Conservation (phyloP, 2,113 vertebrate genomes). For the Eretmochelys imbricata region DNA sequence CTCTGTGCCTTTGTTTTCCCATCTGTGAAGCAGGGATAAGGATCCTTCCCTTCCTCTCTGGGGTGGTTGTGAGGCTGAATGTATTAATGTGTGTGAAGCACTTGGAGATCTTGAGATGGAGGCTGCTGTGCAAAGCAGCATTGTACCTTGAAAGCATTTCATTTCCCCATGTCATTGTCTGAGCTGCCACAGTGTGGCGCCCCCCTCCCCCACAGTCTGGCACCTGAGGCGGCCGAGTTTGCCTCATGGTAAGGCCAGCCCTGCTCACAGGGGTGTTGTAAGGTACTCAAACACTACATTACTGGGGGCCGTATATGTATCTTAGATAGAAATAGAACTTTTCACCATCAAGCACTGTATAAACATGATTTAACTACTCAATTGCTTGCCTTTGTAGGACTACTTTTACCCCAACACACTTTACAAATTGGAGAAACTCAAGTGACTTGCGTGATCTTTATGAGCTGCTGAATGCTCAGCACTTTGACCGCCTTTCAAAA, state of each 20-base stretch:
- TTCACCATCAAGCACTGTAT: not conserved
- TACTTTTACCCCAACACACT: conserved; percentile 15
- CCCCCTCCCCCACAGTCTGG: no score
- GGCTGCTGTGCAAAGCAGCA: no score
- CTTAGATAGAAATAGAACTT: not conserved
- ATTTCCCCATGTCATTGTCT: not conserved
- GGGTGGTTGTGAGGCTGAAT: not conserved
- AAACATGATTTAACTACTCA: not conserved
- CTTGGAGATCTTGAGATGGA: not conserved
- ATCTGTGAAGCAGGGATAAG: not conserved
- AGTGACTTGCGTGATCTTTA: conserved; percentile 37
- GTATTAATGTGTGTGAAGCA: not conserved
- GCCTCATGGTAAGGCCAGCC: no score
- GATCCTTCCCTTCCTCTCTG: not conserved
- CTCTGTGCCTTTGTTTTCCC: no score
- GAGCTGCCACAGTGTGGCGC: fast-evolving
- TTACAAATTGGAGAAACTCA: conserved; percentile 30
- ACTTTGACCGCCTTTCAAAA: not conserved
- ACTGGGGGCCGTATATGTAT: not conserved
- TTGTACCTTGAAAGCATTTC: not conserved
- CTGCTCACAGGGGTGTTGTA: not conserved
- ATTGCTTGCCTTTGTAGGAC: not conserved
- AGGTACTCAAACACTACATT: not conserved
- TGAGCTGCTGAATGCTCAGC: not conserved
- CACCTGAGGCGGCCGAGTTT: no score